Base-by-base conservation (phyloP, 2,797 vertebrate species). In the Melanotaenia parkinsoni region DNA sequence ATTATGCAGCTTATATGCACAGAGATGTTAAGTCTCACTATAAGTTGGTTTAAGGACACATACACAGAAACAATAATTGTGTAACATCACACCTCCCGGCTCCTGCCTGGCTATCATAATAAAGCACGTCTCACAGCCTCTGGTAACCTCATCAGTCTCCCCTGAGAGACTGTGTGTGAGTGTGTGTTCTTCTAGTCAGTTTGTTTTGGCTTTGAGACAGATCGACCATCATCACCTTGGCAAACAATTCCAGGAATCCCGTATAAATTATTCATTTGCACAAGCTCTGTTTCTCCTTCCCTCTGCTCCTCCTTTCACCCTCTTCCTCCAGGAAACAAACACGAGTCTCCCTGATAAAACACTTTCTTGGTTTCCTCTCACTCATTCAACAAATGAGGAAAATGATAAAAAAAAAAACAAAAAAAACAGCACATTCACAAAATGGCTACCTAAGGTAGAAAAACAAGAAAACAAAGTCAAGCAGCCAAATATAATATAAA, bases 191-290 rank as follows among this genome's bases (percentile, higher is more conserved):
- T 79, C 11, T 79, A 76, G 83, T 84, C 85, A 50, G 93, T 95
- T 94, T 94, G 92, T 92, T 94, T 94, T 95, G 95, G 94, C 94
- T 92, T 89, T 83, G 75, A 89, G 92, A 93, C 92, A 93, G 93
- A 92, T 94, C 86, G 67, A 84, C 93, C 93, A 95, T 95, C 93
- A 95, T 94, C 94, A 95, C 94, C 94, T 94, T 92, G 91, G 91
- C 93, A 95, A 95, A 95, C 92, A 95, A 94, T 94, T 95, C 94
- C 94, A 91, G 92, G 93, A 95, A 95, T 92, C 91, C 89, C 80
- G 81, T 89, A 94, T 94, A 92, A 95, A 95, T 95, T 93, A 95
- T 95, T 95, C 93, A 95, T 94, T 89, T 92, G 89, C 92, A 92
- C 91, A 91, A 91, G 91, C 82, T 85, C 84, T 54, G 82, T 67